Evolutionary conservation across 2,797 vertebrate genomes (phyloP).

Genomic region (Malurus splendens): DNA sequence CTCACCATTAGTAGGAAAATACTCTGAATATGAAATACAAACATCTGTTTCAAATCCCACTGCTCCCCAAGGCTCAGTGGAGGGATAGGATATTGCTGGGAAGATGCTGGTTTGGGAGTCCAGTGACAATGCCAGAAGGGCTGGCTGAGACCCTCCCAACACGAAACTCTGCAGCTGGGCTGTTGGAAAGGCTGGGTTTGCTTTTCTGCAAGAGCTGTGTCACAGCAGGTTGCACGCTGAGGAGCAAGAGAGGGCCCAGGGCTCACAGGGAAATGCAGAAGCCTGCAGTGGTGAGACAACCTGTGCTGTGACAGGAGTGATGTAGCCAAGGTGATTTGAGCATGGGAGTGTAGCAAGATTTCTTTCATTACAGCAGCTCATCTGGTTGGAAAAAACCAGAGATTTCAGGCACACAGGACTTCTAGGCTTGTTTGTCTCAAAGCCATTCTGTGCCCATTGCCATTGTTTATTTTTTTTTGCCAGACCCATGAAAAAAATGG

Average conservation of each 20-base stretch:
- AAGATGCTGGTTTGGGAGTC: not conserved
- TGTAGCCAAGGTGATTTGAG: not conserved
- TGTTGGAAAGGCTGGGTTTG: not conserved
- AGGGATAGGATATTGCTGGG: not conserved
- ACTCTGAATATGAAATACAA: not conserved
- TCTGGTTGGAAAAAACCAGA: not conserved
- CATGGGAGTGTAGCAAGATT: not conserved
- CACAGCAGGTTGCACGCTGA: accelerated
- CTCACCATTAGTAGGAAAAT: not conserved
- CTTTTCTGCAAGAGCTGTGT: not conserved
- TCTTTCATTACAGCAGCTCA: not conserved
- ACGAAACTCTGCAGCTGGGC: not conserved
- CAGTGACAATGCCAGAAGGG: not conserved
- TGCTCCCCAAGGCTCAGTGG: not conserved
- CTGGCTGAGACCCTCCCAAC: not conserved
- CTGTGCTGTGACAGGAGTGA: not conserved
- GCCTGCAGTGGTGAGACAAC: not conserved
- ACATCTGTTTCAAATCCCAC: not conserved
- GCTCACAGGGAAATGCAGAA: not conserved
- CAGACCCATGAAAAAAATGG: not conserved
- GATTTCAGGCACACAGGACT: not conserved
- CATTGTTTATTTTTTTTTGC: not conserved
- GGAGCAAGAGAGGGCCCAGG: not conserved
- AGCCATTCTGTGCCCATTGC: not conserved
- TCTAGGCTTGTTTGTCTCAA: not conserved